phyloP scores from a whole-genome alignment of 2,888 invertebrate species.

The Liopterus haemorrhoidalis region DNA sequence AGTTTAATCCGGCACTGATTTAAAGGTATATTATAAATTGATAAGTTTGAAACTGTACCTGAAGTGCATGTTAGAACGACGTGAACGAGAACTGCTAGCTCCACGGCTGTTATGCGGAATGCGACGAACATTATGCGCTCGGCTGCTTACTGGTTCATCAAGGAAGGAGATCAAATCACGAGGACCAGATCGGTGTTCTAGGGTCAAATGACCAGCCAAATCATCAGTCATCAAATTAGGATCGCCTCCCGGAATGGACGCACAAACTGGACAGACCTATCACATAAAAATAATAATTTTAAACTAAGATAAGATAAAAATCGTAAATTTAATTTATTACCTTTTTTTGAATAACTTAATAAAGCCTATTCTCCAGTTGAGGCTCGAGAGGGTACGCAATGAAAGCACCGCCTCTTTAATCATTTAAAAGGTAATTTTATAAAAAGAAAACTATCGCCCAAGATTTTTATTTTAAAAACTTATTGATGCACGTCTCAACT shows the following conservation, averaged over 20 bases:
- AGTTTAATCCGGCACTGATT: too few relatives aligned
- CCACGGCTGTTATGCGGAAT: conserved; percentile 54
- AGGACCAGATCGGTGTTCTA: conserved; percentile 77
- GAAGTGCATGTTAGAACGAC: conserved; percentile 93
- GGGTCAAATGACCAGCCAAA: conserved; percentile 90
- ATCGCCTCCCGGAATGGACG: conserved; percentile 92
- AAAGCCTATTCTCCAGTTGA: too few relatives aligned
- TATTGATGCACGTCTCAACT: too few relatives aligned
- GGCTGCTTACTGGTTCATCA: conserved; percentile 75
- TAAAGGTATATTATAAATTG: too few relatives aligned
- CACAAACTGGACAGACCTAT: conserved; percentile 95
- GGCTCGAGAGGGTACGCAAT: too few relatives aligned
- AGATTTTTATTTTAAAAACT: too few relatives aligned
- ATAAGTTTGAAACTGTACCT: conserved; percentile 47
- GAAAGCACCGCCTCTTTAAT: too few relatives aligned
- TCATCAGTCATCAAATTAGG: conserved; percentile 98
- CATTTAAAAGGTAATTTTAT: too few relatives aligned
- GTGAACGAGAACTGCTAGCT: conserved; percentile 67
- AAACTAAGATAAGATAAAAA: too few relatives aligned
- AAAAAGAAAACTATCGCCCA: too few relatives aligned
- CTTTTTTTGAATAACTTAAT: too few relatives aligned
- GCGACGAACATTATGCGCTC: conserved; percentile 46
- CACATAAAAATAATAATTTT: conserved; percentile 32
- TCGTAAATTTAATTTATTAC: too few relatives aligned
- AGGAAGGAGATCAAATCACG: conserved; percentile 89